phyloP scores from a whole-genome alignment of 2,888 invertebrate species.

The Cataglyphis altisquamis region DNA sequence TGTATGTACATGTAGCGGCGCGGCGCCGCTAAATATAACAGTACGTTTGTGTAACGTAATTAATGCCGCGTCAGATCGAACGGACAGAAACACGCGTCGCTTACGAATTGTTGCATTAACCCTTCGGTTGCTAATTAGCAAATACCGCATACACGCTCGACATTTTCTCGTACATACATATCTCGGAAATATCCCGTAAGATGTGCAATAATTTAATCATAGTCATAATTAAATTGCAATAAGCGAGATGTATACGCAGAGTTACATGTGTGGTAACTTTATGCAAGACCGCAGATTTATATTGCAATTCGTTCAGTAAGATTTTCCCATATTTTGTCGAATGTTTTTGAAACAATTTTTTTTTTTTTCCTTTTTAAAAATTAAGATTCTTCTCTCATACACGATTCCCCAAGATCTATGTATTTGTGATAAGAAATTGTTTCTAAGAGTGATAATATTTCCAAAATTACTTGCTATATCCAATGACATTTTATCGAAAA shows the following conservation, averaged over 20 bases:
- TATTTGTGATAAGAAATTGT: background rate
- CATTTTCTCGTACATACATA: background rate
- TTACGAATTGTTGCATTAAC: slow-evolving; percentile 32
- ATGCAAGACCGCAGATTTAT: slow-evolving; percentile 10
- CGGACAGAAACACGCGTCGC: slow-evolving; percentile 27
- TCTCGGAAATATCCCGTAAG: background rate
- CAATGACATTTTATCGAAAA: background rate
- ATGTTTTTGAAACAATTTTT: background rate
- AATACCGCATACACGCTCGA: background rate
- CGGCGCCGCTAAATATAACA: slow-evolving; percentile 46
- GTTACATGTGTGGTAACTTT: background rate
- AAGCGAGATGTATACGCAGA: background rate
- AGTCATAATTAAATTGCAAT: background rate
- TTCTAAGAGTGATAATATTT: background rate
- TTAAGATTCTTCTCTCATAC: background rate
- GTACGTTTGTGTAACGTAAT: slow-evolving; percentile 27
- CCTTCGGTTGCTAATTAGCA: slow-evolving; percentile 33
- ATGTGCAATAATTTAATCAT: background rate
- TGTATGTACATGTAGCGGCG: background rate
- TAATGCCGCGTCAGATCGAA: slow-evolving; percentile 28
- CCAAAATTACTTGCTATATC: background rate
- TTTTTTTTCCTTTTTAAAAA: background rate
- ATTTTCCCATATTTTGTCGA: background rate
- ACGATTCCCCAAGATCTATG: background rate
- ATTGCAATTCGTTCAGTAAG: background rate